Evolutionary conservation across 2,888 invertebrate species (phyloP), one percentile per base, ranked within the genome.

Genomic region (Brachyptera putata): DNA sequence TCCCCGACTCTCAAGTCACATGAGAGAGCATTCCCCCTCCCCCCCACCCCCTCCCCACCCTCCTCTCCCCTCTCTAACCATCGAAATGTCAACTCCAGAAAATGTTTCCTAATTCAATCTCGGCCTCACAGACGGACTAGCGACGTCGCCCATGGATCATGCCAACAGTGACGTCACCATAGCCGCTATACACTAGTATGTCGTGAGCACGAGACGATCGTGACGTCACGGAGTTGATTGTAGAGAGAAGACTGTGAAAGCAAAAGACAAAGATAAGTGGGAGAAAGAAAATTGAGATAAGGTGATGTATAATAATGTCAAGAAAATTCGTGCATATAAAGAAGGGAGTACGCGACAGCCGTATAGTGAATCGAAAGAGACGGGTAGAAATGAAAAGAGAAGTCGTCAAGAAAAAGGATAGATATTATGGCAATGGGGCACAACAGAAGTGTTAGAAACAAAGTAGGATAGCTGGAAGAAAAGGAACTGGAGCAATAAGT

Each of bases 41-140:
- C 41, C 25, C 26, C 14, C 39, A 30, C 37, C 39, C 60, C 49
- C 18, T 53, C 30, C 56, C 34, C 41, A 25, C 26, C 36, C 49
- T 21, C 53, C 22, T 56, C 41, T n/a, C n/a, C n/a, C n/a, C n/a
- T n/a, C n/a, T n/a, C n/a, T n/a, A n/a, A n/a, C n/a, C n/a, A n/a
- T n/a, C n/a, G 36, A 56, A 60, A 60, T 48, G 60, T 60, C 60
- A 60, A 55, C 18, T 25, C 14, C 60, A 60, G 60, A 60, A n/a
- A 60, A 60, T 60, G 56, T 56, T 48, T 49, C 37, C 56, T 60
- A 60, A 60, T 60, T 46, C 60, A 60, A 60, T 60, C 60, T 60
- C 49, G 22, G 49, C 36, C 30, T 22, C 46, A 56, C 39, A 60
- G 56, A 37, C 56, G 60, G 49, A 56, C 49, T 56, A 60, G 48